Conservation (phyloP, 92 coral and sea anemone species). For the Porites divaricata region DNA sequence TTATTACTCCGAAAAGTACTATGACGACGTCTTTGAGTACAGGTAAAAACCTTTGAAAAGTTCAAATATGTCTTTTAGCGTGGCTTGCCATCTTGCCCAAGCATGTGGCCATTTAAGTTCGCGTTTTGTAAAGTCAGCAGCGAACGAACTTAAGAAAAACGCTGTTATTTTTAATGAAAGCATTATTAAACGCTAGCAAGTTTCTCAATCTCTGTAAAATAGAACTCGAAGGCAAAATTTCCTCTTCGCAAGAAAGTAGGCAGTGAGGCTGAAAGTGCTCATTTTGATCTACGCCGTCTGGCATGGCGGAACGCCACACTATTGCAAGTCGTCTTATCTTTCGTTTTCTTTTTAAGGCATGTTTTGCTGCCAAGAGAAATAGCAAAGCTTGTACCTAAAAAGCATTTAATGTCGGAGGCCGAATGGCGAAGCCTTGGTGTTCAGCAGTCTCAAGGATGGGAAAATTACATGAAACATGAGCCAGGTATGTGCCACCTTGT, state of each 20-base stretch:
- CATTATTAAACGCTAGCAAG: no score
- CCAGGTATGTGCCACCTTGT: slow-evolving; percentile 60
- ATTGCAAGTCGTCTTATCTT: neutral
- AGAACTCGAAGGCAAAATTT: no score
- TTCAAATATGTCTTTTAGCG: neutral
- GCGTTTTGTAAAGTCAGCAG: no score
- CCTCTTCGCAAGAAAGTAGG: no score
- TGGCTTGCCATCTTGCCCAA: no score
- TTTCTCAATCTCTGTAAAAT: no score
- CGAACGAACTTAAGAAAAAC: no score
- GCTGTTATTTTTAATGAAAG: neutral
- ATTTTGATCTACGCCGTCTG: no score
- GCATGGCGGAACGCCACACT: neutral
- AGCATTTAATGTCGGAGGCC: slow-evolving; percentile 79
- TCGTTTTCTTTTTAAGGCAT: slow-evolving; percentile 56
- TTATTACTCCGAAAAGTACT: slow-evolving; percentile 89
- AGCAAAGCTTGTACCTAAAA: slow-evolving; percentile 81
- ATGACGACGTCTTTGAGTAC: slow-evolving; percentile 84
- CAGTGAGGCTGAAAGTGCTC: no score
- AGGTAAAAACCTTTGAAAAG: slow-evolving; percentile 45
- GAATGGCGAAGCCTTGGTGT: slow-evolving; percentile 94
- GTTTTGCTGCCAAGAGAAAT: slow-evolving; percentile 90
- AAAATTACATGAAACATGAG: slow-evolving; percentile 86
- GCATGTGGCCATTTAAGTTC: no score
- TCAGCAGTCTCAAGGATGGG: slow-evolving; percentile 96